These are phyloP conservation scores for Callocephalon fimbriatum DNA, from an alignment of 2,113 vertebrate genomes.

Conservation along the genomic window DNA sequence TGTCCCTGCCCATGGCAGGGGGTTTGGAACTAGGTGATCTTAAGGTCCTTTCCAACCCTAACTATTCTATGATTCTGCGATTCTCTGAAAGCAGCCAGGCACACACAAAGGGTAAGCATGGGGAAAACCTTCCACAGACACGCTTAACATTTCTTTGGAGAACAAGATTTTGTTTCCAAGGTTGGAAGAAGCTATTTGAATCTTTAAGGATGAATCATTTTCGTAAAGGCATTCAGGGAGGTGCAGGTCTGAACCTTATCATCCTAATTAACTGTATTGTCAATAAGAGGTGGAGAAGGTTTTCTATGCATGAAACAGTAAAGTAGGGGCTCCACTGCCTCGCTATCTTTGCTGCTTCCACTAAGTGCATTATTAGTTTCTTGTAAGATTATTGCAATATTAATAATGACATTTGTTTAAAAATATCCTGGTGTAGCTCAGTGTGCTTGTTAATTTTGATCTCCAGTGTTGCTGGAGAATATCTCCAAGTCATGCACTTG, in stretches of 20 bases:
- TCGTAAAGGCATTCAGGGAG: not conserved
- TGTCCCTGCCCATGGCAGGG: too few relatives aligned
- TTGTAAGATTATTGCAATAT: not conserved
- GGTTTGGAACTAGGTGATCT: too few relatives aligned
- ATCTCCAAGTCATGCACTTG: not conserved
- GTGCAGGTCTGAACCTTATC: not conserved
- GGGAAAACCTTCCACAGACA: not conserved
- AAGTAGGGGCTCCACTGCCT: not conserved
- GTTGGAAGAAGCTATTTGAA: not conserved
- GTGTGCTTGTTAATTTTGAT: not conserved
- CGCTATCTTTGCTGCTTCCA: not conserved
- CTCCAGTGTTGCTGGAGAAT: not conserved
- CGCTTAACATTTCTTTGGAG: not conserved
- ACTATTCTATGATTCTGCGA: too few relatives aligned
- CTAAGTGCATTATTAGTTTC: not conserved
- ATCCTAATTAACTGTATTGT: not conserved
- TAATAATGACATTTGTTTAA: not conserved
- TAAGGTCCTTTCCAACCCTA: too few relatives aligned
- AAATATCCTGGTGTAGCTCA: not conserved
- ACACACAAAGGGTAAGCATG: rapidly evolving
- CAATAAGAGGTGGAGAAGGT: not conserved
- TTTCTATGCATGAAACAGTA: not conserved
- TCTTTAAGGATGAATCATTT: not conserved
- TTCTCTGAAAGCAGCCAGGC: not conserved
- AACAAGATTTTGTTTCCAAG: not conserved